These are phyloP conservation scores for Rhinichthys klamathensis DNA, from an alignment of 2,113 vertebrate species.

Conservation along the genomic window DNA sequence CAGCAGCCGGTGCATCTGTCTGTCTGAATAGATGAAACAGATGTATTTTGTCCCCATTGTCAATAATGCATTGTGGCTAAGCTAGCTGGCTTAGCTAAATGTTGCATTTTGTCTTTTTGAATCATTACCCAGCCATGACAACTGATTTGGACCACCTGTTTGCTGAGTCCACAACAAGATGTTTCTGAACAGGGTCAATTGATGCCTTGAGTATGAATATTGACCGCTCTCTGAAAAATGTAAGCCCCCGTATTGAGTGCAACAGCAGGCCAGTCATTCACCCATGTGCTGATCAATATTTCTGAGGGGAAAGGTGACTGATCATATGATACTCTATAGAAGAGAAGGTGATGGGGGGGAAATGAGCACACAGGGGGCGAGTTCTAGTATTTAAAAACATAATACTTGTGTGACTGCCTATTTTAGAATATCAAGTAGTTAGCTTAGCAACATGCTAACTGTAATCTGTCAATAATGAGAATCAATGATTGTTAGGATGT, in stretches of 20 bases:
- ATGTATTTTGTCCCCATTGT: neutral
- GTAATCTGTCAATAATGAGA: neutral
- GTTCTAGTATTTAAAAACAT: neutral
- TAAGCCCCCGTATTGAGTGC: conserved; percentile 8
- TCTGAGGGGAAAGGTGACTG: conserved; percentile 22
- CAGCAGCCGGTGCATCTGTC: neutral
- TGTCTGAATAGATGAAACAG: neutral
- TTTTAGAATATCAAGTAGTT: neutral
- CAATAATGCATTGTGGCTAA: conserved; percentile 20
- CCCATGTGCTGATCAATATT: conserved; percentile 19
- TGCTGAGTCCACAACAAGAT: conserved; percentile 28
- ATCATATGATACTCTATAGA: conserved; percentile 16
- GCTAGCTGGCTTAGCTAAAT: conserved; percentile 18
- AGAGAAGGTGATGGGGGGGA: neutral
- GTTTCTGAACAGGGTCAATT: neutral
- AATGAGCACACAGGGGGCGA: neutral
- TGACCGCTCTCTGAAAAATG: neutral
- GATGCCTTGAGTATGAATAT: conserved; percentile 29
- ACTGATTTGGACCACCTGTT: conserved; percentile 29
- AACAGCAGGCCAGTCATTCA: conserved; percentile 21
- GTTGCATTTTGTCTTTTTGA: conserved; percentile 23
- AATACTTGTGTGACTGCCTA: neutral
- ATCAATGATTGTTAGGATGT: too few relatives aligned
- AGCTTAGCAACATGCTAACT: neutral
- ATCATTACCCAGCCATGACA: conserved; percentile 22